Percentiles rank a stretch among this genome's conserved stretches.
These are phyloP conservation scores for Fundulus diaphanus DNA, from an alignment of 2,797 vertebrate genomes.

Conservation along the genomic window DNA sequence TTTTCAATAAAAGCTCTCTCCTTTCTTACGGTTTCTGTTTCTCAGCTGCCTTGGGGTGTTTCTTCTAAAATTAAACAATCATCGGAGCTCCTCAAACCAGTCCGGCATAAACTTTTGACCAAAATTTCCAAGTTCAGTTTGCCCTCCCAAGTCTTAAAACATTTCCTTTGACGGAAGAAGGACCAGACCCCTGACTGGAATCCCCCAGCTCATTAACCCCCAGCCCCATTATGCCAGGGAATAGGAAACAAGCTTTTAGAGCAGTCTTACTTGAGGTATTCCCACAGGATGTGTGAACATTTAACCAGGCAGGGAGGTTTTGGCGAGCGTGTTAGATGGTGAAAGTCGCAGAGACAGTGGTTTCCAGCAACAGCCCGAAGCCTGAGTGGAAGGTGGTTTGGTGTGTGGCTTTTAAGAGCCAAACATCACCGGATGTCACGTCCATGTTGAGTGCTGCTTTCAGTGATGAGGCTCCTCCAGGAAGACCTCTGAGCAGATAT, in stretches of 20 bases:
- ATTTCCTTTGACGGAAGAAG: background rate
- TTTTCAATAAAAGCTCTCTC: slow-evolving; percentile 70
- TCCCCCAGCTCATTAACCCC: background rate
- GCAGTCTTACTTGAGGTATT: background rate
- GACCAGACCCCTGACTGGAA: background rate
- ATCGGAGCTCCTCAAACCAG: background rate
- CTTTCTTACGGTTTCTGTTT: background rate
- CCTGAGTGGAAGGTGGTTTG: slow-evolving; percentile 56
- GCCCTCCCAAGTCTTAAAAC: no score
- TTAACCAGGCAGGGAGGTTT: slow-evolving; percentile 64
- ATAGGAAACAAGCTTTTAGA: slow-evolving; percentile 10
- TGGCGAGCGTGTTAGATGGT: slow-evolving; percentile 37
- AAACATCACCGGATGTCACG: slow-evolving; percentile 43
- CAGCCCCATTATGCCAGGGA: background rate
- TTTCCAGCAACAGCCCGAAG: slow-evolving; percentile 26
- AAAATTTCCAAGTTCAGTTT: no score
- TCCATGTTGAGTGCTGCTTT: slow-evolving; percentile 17
- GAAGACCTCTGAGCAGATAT: background rate
- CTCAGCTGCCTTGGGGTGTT: background rate
- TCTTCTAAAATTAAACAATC: background rate
- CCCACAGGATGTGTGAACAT: background rate
- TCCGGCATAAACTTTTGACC: no score
- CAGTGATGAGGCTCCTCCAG: slow-evolving; percentile 15
- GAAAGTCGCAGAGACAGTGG: slow-evolving; percentile 43
- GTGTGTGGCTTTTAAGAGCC: slow-evolving; percentile 68